Evolutionary conservation across 2,113 vertebrate species (phyloP).

Genomic region (Tylochromis polylepis): DNA sequence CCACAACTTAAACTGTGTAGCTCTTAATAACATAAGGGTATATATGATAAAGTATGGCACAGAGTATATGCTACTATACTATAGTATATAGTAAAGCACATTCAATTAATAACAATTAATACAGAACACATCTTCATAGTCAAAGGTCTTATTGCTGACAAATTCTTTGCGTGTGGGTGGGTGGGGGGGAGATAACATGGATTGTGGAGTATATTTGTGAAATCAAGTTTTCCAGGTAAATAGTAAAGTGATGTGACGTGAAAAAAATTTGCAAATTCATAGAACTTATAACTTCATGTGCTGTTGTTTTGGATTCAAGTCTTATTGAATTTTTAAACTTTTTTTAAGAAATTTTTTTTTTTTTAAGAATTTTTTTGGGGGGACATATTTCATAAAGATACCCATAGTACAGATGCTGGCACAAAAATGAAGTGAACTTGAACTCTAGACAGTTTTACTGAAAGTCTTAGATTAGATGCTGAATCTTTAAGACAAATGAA

Average conservation of each 20-base stretch:
- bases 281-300: background rate
- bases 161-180: background rate
- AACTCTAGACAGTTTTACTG: background rate
- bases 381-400: background rate
- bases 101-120: background rate
- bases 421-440: background rate
- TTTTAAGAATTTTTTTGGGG: background rate
- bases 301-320: background rate
- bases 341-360: background rate
- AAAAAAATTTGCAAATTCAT: background rate
- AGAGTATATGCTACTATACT: background rate
- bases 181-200: background rate
- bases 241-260: background rate
- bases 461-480: background rate
- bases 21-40: background rate
- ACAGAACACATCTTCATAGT: background rate
- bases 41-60: background rate
- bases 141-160: background rate
- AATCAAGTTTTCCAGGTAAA: background rate
- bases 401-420: background rate
- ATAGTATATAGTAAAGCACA: background rate
- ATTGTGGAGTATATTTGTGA: background rate
- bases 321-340: background rate
- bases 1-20: background rate
- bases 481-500: background rate